These are phyloP conservation scores for Tokudaia tokunoshimensis DNA, from an alignment of 2,797 vertebrate species.

Conservation along the genomic window DNA sequence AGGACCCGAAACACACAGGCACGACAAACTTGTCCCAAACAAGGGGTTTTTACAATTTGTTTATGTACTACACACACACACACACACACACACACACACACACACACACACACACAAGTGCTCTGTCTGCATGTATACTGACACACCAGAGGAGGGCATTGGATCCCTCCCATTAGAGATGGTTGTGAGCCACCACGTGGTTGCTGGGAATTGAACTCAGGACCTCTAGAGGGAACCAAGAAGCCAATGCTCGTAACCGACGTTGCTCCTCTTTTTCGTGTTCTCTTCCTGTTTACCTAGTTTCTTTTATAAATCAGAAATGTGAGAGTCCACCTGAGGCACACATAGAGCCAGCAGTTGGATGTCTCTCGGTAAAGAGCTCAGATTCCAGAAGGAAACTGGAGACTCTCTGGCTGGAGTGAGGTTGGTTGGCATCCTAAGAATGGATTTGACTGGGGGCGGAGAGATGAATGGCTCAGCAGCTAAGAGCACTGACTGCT, in stretches of 20 bases:
- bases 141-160: not conserved
- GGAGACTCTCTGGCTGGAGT: not conserved
- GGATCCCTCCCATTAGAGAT: not conserved
- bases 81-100: not conserved
- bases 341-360: not conserved
- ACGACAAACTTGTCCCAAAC: not conserved
- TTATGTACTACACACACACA: not conserved
- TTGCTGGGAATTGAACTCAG: not conserved
- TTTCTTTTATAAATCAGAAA: slow-evolving; percentile 4
- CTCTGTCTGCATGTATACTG: not conserved
- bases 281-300: not conserved
- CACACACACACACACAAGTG: not conserved
- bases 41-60: not conserved
- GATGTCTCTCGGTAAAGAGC: not conserved
- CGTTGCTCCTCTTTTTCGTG: not conserved
- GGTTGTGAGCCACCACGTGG: not conserved
- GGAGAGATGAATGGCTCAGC: no score
- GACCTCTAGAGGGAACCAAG: not conserved
- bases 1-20: not conserved
- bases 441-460: not conserved
- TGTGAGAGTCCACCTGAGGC: not conserved
- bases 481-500: no score
- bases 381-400: slow-evolving; percentile 26
- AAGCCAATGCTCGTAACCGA: not conserved
- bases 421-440: not conserved